A percentile compares a stretch with the other conserved stretches of the same genome.
Evolutionary conservation across 2,888 invertebrate genomes (phyloP).

Genomic region (Ditula angustiorana): DNA sequence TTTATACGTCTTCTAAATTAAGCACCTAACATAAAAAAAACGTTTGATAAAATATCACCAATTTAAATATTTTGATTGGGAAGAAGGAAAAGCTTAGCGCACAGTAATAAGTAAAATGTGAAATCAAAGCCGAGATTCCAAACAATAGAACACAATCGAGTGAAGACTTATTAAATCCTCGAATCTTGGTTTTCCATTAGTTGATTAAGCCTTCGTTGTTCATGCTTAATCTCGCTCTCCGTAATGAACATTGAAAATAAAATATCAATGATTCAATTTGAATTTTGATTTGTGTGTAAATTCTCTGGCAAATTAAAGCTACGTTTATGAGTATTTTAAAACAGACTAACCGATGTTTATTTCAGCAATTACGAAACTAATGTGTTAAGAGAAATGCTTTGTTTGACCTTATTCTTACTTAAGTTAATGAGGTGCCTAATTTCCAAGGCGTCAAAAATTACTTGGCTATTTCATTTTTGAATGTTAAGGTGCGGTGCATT

Average conservation of each 20-base stretch:
- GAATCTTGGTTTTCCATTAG: constrained; percentile 53
- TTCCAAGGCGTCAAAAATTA: too few species aligned
- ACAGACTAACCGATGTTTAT: neutral
- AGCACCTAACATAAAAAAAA: neutral
- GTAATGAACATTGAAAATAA: constrained; percentile 30
- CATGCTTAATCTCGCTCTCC: constrained; percentile 34
- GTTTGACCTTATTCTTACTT: too few species aligned
- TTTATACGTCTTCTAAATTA: too few species aligned
- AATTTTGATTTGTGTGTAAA: constrained; percentile 8
- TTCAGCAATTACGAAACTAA: neutral
- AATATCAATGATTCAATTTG: constrained; percentile 26
- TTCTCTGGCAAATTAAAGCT: neutral
- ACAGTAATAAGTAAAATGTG: constrained; percentile 46
- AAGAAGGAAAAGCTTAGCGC: constrained; percentile 22
- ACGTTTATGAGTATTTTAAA: neutral
- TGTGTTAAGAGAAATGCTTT: neutral
- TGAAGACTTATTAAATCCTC: constrained; percentile 56
- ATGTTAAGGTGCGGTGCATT: too few species aligned
- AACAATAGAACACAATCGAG: constrained; percentile 55
- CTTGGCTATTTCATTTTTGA: too few species aligned
- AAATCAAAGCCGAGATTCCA: constrained; percentile 58
- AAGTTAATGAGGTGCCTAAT: too few species aligned
- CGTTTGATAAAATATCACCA: constrained; percentile 10
- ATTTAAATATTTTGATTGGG: constrained; percentile 35
- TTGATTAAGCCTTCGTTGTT: constrained; percentile 46